Conservation (phyloP, 2,797 vertebrate species). For the Amblyraja radiata region DNA sequence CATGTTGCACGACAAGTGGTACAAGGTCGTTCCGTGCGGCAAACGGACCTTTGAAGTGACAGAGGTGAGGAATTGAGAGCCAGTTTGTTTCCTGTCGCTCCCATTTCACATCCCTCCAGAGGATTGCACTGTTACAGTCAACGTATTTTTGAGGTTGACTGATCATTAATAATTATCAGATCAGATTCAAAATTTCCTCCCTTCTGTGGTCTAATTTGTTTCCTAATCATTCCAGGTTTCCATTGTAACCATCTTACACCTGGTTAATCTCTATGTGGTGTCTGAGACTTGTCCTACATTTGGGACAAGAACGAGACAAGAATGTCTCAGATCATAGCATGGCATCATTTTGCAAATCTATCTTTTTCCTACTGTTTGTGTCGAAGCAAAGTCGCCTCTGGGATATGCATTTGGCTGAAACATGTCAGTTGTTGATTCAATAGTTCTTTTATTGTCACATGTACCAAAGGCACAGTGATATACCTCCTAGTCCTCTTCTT, state of each 20-base stretch:
- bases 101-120: neutral
- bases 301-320: neutral
- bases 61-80: slow-evolving; percentile 53
- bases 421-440: neutral
- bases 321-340: neutral
- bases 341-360: neutral
- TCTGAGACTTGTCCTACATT: slow-evolving; percentile 6
- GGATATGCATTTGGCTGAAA: neutral
- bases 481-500: no score
- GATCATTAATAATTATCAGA: neutral
- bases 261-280: neutral
- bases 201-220: neutral
- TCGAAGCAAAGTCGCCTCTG: neutral
- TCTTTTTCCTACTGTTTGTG: neutral
- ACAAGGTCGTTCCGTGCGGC: slow-evolving; percentile 77
- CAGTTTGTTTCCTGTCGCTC: neutral
- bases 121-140: neutral
- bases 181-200: neutral
- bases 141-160: neutral
- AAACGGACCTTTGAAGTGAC: slow-evolving; percentile 72
- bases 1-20: slow-evolving; percentile 78
- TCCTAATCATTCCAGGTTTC: slow-evolving; percentile 30
- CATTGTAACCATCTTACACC: neutral
- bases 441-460: no score
- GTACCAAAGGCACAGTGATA: no score